Evolutionary conservation across 2,797 vertebrate species (phyloP).

Genomic region (Galagoides demidoff): DNA sequence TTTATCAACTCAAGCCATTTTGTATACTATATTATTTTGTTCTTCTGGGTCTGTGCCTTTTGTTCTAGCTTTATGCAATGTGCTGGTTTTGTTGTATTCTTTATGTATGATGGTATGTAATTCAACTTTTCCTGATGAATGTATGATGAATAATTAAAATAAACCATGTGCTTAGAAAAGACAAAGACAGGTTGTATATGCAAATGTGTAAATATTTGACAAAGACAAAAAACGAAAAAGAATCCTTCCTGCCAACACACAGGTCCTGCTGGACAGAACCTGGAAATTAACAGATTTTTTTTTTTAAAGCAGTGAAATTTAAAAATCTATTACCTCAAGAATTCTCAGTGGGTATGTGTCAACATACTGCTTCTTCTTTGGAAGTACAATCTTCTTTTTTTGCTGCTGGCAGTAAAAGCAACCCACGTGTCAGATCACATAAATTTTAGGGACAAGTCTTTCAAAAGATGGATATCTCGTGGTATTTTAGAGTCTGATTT

Average conservation of each 20-base stretch:
- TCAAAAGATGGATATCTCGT: slow-evolving; percentile 62
- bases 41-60: slow-evolving; percentile 83
- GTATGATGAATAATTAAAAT: slow-evolving; percentile 81
- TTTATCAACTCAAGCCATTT: slow-evolving; percentile 62
- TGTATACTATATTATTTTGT: slow-evolving; percentile 73
- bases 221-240: slow-evolving; percentile 81
- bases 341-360: slow-evolving; percentile 73
- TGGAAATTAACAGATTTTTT: slow-evolving; percentile 82
- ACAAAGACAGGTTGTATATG: slow-evolving; percentile 82
- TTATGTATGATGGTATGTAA: slow-evolving; percentile 75
- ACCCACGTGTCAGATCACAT: slow-evolving; percentile 65
- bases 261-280: slow-evolving; percentile 88
- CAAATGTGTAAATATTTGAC: slow-evolving; percentile 83
- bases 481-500: slow-evolving; percentile 75
- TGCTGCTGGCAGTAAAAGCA: slow-evolving; percentile 77
- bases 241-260: slow-evolving; percentile 82
- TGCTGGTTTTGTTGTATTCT: slow-evolving; percentile 72
- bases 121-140: slow-evolving; percentile 84
- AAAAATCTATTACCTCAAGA: slow-evolving; percentile 86
- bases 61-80: slow-evolving; percentile 80
- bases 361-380: slow-evolving; percentile 77
- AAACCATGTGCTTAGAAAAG: slow-evolving; percentile 80
- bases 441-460: slow-evolving; percentile 55
- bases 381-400: slow-evolving; percentile 69
- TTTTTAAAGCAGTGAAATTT: slow-evolving; percentile 85